These are phyloP conservation scores for Oreochromis spilurus DNA, from an alignment of 2,113 vertebrate genomes.

Conservation along the genomic window DNA sequence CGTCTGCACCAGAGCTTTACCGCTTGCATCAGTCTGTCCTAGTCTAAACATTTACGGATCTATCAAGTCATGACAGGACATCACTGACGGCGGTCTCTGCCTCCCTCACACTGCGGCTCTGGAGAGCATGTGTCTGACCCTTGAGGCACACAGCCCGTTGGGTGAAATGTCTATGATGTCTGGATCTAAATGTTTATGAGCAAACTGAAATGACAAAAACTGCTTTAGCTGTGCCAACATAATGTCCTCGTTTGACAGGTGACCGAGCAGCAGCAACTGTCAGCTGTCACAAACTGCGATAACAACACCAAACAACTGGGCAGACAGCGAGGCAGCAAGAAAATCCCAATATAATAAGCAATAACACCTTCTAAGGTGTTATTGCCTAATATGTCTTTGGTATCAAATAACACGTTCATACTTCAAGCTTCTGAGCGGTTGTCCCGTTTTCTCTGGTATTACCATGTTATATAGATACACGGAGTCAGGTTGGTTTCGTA, in stretches of 20 bases:
- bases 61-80: neutral
- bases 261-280: neutral
- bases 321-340: neutral
- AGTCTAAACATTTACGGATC: neutral
- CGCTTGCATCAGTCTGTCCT: neutral
- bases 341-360: neutral
- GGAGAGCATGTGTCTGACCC: neutral
- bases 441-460: neutral
- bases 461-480: neutral
- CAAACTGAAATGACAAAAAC: neutral
- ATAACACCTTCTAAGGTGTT: neutral
- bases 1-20: neutral
- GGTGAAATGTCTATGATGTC: neutral
- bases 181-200: neutral
- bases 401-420: neutral
- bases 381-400: fast-evolving
- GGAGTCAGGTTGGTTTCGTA: neutral
- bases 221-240: neutral
- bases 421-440: neutral
- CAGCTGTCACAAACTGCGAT: neutral
- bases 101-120: neutral
- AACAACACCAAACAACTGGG: neutral
- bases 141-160: neutral
- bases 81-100: fast-evolving
- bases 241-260: neutral